A percentile compares a stretch with the other conserved stretches of the same genome.
phyloP scores from a whole-genome alignment of 2,888 invertebrate species.

The Pelosia muscerda region DNA sequence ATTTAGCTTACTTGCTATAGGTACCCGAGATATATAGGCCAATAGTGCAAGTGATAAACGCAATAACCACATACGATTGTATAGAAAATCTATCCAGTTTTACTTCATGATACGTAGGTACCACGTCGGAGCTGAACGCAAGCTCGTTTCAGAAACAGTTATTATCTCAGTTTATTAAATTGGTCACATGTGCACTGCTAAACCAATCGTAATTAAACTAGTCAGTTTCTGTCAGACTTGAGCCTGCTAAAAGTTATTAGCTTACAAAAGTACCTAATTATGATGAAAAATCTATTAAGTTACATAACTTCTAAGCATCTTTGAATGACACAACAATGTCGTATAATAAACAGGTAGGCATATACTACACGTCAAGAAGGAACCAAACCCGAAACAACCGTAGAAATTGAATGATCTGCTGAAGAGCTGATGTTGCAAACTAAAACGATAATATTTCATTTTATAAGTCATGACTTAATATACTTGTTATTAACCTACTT shows the following conservation, averaged over 20 bases:
- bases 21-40: constrained; percentile 7
- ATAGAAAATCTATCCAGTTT: background rate
- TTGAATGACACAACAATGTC: background rate
- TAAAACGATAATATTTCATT: constrained; percentile 16
- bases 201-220: background rate
- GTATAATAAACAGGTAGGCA: background rate
- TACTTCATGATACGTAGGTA: background rate
- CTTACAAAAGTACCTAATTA: background rate
- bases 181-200: background rate
- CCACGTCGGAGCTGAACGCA: background rate
- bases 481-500: constrained; percentile 33
- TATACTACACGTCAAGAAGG: background rate
- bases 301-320: background rate
- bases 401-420: constrained; percentile 4
- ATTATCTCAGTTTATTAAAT: background rate
- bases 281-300: background rate
- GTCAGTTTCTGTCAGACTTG: too few species aligned
- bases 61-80: too few species aligned
- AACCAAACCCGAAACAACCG: background rate
- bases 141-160: background rate
- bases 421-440: constrained; percentile 12
- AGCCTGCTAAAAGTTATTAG: too few species aligned
- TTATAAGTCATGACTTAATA: constrained; percentile 32
- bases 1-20: background rate
- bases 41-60: background rate